These are phyloP conservation scores for Pangasius mekongensis DNA, from an alignment of 2,797 vertebrate genomes.

Conservation along the genomic window DNA sequence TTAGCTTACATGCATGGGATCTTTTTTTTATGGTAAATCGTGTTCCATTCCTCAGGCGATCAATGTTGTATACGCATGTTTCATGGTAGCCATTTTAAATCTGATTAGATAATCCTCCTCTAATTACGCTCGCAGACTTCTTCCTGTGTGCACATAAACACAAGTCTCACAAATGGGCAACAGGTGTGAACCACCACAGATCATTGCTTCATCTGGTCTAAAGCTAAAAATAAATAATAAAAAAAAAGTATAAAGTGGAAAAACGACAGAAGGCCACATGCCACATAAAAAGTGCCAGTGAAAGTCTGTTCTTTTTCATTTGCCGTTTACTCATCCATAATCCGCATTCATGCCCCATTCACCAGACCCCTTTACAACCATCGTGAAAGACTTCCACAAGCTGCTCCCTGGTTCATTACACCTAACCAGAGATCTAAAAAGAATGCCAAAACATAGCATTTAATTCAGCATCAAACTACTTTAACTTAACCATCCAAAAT, in stretches of 20 bases:
- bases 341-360: slow-evolving; percentile 3
- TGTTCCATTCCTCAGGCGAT: background rate
- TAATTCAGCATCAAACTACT: too few relatives aligned
- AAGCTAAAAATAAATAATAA: background rate
- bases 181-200: background rate
- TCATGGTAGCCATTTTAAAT: background rate
- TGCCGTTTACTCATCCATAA: background rate
- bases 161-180: background rate
- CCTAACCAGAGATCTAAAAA: slow-evolving; percentile 56
- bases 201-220: background rate
- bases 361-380: slow-evolving; percentile 40
- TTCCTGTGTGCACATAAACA: background rate
- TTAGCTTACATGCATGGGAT: background rate
- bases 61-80: background rate
- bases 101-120: background rate
- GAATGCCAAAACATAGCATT: background rate
- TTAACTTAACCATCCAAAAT: background rate
- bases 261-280: background rate
- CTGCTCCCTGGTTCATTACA: slow-evolving; percentile 60
- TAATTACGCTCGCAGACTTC: background rate
- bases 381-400: slow-evolving; percentile 56
- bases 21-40: background rate
- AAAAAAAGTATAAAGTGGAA: background rate
- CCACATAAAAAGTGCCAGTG: background rate
- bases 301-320: background rate